A percentile compares a stretch with the other conserved stretches of the same genome.
Conservation (phyloP, 2,888 invertebrate species). For the Ctena decussata region DNA sequence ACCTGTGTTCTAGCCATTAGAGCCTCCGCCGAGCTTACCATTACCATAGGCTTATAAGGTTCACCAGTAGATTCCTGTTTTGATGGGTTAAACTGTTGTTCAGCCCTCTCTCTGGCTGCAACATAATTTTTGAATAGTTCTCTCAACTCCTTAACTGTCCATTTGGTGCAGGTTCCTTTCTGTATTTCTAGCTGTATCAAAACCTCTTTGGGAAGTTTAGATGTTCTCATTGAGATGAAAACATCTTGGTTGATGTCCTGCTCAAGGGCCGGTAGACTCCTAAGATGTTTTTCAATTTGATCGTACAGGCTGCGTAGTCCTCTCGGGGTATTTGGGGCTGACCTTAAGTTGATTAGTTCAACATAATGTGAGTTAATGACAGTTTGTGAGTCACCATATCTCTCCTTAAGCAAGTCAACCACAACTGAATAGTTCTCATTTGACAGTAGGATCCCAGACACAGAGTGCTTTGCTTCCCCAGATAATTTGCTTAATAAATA, state of each 20-base stretch:
- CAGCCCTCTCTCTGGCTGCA: background rate
- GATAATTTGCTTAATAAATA: too few relatives aligned
- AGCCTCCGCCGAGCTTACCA: background rate
- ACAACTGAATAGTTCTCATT: too few relatives aligned
- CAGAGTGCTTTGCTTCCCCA: too few relatives aligned
- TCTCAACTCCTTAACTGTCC: background rate
- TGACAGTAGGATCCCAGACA: too few relatives aligned
- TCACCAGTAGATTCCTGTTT: background rate
- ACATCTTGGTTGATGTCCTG: constrained; percentile 13
- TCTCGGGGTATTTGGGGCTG: too few relatives aligned
- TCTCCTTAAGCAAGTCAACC: too few relatives aligned
- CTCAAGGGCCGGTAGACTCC: constrained; percentile 15
- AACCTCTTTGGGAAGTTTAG: constrained; percentile 5
- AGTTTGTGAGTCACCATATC: too few relatives aligned
- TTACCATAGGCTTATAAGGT: background rate
- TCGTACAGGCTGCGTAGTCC: constrained; percentile 14
- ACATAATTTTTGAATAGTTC: background rate
- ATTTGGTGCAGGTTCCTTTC: background rate
- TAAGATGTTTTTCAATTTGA: constrained; percentile 17
- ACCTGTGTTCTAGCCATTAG: background rate
- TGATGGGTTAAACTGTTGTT: background rate
- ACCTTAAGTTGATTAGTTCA: too few relatives aligned
- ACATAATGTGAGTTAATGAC: too few relatives aligned
- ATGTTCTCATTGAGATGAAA: constrained; percentile 3
- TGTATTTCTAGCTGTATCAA: background rate